A percentile compares a stretch with the other conserved stretches of the same genome.
These are phyloP conservation scores for Jordanella pulchra DNA, from an alignment of 2,797 vertebrate species.

Conservation along the genomic window DNA sequence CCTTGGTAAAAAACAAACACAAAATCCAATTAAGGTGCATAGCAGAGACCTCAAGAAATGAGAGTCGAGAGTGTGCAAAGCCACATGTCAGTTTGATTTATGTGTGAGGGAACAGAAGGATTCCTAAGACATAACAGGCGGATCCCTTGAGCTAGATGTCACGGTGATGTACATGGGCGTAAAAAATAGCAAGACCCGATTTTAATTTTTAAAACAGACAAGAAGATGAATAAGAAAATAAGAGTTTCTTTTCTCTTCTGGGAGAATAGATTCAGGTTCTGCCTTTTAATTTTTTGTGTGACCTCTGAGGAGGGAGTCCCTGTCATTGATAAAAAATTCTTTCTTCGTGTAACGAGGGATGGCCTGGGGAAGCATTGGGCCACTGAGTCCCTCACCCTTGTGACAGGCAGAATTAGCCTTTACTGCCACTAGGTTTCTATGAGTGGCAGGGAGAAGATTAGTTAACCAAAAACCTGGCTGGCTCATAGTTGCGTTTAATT, in stretches of 20 bases:
- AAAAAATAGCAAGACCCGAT: slow-evolving; percentile 47
- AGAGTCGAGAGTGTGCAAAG: slow-evolving; percentile 28
- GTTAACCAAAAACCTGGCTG: slow-evolving; percentile 22
- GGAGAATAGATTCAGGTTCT: slow-evolving; percentile 51
- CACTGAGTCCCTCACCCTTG: slow-evolving; percentile 27
- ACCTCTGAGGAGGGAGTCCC: slow-evolving; percentile 49
- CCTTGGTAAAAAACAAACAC: slow-evolving; percentile 53
- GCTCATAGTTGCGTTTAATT: slow-evolving; percentile 26
- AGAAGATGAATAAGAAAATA: slow-evolving; percentile 45
- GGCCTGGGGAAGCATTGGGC: slow-evolving; percentile 43
- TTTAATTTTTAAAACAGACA: slow-evolving; percentile 56
- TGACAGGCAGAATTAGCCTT: slow-evolving; percentile 55
- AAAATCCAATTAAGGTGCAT: slow-evolving; percentile 72
- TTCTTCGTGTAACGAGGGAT: slow-evolving; percentile 58
- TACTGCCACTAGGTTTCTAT: slow-evolving; percentile 29
- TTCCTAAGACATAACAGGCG: slow-evolving; percentile 55
- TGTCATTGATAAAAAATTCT: slow-evolving; percentile 61
- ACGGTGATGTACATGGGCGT: slow-evolving; percentile 68
- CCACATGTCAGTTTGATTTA: slow-evolving; percentile 69
- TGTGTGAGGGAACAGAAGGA: slow-evolving; percentile 48
- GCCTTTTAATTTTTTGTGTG: slow-evolving; percentile 54
- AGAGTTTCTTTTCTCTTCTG: slow-evolving; percentile 39
- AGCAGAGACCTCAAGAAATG: slow-evolving; percentile 39
- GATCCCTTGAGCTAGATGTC: slow-evolving; percentile 57
- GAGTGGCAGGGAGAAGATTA: slow-evolving; percentile 36